Evolutionary conservation across 2,113 vertebrate species (phyloP).

Genomic region (Columba janthina): DNA sequence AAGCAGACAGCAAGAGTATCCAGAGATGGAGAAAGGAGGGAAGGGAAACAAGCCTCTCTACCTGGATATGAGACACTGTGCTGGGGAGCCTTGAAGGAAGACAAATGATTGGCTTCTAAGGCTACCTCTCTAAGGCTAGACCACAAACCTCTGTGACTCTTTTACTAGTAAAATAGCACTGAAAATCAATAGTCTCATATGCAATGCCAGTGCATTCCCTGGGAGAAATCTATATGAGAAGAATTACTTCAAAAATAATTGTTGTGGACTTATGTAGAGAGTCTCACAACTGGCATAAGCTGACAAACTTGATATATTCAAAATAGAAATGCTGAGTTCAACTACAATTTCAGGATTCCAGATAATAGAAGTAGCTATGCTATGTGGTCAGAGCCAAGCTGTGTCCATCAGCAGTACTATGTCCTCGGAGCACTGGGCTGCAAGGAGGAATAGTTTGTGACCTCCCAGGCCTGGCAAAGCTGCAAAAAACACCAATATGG

Average conservation of each 20-base stretch:
- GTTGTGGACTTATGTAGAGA: neutral
- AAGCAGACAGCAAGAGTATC: neutral
- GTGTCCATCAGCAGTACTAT: accelerated
- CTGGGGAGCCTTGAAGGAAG: neutral
- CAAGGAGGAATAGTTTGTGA: neutral
- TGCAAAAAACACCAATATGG: neutral
- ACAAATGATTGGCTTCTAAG: neutral
- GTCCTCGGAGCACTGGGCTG: neutral
- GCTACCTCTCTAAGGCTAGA: neutral
- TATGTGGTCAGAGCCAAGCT: neutral
- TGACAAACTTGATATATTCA: neutral
- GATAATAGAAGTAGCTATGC: neutral
- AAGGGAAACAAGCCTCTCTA: neutral
- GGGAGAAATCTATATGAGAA: neutral
- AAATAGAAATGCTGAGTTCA: neutral
- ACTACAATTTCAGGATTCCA: neutral
- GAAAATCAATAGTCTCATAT: neutral
- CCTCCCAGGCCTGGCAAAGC: neutral
- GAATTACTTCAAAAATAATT: neutral
- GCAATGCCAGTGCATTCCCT: neutral
- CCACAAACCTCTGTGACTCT: neutral
- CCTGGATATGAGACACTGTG: neutral
- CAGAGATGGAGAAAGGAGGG: neutral
- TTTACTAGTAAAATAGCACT: neutral
- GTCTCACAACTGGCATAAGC: neutral